A percentile compares a stretch with the other conserved stretches of the same genome.
Evolutionary conservation across 2,888 invertebrate species (phyloP).

Genomic region (Drosophila falleni): DNA sequence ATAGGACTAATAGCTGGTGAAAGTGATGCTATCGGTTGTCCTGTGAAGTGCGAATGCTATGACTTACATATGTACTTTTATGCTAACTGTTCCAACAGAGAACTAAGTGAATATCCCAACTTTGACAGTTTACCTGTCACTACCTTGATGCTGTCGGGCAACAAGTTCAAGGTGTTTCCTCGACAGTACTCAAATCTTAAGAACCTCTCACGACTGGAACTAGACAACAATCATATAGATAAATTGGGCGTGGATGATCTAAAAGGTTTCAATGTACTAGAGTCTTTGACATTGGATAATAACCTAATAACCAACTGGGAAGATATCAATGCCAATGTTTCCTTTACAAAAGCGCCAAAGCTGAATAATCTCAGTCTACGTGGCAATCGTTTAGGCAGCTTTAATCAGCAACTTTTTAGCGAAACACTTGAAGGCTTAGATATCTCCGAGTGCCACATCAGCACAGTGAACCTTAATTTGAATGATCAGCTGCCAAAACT

Average conservation of each 20-base stretch:
- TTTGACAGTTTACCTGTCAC: neutral
- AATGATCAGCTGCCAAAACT: too few relatives aligned
- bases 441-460: too few relatives aligned
- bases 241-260: neutral
- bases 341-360: too few relatives aligned
- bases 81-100: neutral
- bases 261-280: neutral
- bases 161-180: neutral
- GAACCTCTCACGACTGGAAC: neutral
- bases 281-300: too few relatives aligned
- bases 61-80: rapidly evolving
- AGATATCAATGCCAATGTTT: too few relatives aligned
- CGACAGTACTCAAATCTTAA: neutral
- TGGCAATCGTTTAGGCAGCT: too few relatives aligned
- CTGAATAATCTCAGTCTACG: too few relatives aligned
- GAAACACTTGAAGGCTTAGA: too few relatives aligned
- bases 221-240: neutral
- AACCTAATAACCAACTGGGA: too few relatives aligned
- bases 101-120: neutral
- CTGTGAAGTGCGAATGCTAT: neutral
- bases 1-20: neutral
- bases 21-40: neutral
- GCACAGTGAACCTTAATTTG: too few relatives aligned
- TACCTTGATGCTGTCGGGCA: neutral
- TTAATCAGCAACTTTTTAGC: too few relatives aligned